These are phyloP conservation scores for Falco columbarius DNA, from an alignment of 2,797 vertebrate genomes.

Conservation along the genomic window DNA sequence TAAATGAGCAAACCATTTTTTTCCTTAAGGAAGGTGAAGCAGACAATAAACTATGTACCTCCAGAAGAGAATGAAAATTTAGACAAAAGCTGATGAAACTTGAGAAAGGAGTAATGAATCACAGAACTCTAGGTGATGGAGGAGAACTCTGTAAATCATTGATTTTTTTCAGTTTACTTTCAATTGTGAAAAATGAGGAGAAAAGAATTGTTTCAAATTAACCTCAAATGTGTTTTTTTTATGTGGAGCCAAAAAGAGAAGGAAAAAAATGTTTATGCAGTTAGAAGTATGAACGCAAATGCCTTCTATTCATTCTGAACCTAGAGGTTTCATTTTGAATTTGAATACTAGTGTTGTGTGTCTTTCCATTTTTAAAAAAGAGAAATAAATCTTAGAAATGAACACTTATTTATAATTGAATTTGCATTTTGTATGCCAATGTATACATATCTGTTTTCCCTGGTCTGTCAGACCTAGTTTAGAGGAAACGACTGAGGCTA, in stretches of 20 bases:
- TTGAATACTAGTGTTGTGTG: background rate
- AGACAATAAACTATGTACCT: background rate
- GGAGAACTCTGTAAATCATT: background rate
- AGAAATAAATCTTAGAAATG: background rate
- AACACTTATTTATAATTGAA: background rate
- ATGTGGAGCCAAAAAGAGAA: background rate
- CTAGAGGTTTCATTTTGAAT: background rate
- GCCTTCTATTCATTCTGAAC: background rate
- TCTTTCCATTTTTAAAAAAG: background rate
- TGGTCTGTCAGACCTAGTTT: background rate
- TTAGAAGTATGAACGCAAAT: background rate
- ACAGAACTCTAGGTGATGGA: background rate
- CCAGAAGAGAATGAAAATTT: background rate
- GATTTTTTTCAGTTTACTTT: background rate
- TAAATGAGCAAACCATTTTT: background rate
- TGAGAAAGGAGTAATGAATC: slow-evolving; percentile 8
- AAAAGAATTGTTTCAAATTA: background rate
- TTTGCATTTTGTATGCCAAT: background rate
- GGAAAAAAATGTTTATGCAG: background rate
- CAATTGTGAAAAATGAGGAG: background rate
- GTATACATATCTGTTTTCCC: background rate
- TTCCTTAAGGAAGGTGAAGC: background rate
- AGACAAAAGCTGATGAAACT: background rate
- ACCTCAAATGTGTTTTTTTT: background rate
- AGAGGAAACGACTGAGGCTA: background rate